These are phyloP conservation scores for Eilema depressum DNA, from an alignment of 2,888 invertebrate genomes.

Conservation along the genomic window DNA sequence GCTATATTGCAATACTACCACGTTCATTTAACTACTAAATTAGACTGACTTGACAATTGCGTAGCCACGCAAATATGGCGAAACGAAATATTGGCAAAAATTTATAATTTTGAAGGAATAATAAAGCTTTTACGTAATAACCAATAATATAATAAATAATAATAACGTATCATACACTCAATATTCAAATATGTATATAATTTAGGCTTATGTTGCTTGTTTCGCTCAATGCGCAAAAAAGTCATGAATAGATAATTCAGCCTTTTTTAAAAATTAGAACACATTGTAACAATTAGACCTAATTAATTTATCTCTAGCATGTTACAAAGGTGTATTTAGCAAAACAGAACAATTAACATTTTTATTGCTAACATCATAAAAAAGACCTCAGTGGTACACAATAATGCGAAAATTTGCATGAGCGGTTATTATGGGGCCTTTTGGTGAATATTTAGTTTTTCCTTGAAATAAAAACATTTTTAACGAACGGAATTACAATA, in stretches of 20 bases:
- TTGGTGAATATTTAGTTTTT: no score
- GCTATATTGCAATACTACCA: slow-evolving; percentile 30
- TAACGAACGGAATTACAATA: no score
- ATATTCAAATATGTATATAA: not conserved
- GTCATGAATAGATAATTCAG: slow-evolving; percentile 10
- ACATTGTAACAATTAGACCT: slow-evolving; percentile 55
- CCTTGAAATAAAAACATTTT: no score
- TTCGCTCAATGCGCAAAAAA: not conserved
- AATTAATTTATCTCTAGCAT: slow-evolving; percentile 53
- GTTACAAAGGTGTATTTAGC: slow-evolving; percentile 53
- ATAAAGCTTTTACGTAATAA: no score
- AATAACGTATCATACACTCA: no score
- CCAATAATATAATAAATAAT: no score
- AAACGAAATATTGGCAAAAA: slow-evolving; percentile 23
- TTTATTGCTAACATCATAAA: slow-evolving; percentile 46
- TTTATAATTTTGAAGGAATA: not conserved
- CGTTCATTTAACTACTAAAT: slow-evolving; percentile 27
- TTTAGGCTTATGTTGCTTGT: not conserved
- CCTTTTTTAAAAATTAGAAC: slow-evolving; percentile 41
- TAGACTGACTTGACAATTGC: slow-evolving; percentile 23
- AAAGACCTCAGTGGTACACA: slow-evolving; percentile 38
- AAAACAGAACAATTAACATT: slow-evolving; percentile 54
- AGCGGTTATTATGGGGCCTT: no score
- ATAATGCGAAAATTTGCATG: slow-evolving; percentile 8
- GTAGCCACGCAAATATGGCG: slow-evolving; percentile 21